Conservation (phyloP, 2,888 invertebrate genomes). For the Yponomeuta sedellus region DNA sequence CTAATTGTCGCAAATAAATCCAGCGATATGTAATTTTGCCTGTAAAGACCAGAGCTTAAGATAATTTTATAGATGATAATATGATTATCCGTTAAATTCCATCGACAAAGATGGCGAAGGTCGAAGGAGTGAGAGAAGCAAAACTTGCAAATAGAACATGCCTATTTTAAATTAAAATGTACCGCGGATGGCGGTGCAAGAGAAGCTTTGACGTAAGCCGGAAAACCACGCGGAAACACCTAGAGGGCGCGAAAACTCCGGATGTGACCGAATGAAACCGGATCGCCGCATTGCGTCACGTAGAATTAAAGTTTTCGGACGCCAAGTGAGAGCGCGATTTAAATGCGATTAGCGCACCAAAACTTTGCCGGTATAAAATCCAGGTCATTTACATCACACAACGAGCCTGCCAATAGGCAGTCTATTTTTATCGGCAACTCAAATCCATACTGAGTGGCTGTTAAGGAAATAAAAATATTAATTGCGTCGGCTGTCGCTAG, state of each 20-base stretch:
- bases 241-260: constrained; percentile 2
- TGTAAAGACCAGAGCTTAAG: neutral
- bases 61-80: neutral
- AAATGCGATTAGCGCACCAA: constrained; percentile 8
- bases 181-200: constrained; percentile 36
- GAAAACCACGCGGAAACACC: constrained; percentile 24
- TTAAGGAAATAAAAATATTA: constrained; percentile 6
- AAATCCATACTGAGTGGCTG: constrained; percentile 5
- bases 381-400: constrained; percentile 1
- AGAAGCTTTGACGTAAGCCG: constrained; percentile 23
- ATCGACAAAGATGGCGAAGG: neutral
- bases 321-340: constrained; percentile 7
- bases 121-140: constrained; percentile 33
- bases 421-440: neutral
- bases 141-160: constrained; percentile 30
- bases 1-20: neutral
- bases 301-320: constrained; percentile 7
- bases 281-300: constrained; percentile 6
- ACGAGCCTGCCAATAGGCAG: neutral
- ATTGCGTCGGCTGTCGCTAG: neutral
- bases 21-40: neutral
- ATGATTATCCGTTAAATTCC: neutral
- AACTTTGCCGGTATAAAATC: neutral
- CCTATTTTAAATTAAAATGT: constrained; percentile 53
- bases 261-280: constrained; percentile 9